phyloP scores from a whole-genome alignment of 2,113 vertebrate genomes.

The Rhegmatorhina hoffmannsi region DNA sequence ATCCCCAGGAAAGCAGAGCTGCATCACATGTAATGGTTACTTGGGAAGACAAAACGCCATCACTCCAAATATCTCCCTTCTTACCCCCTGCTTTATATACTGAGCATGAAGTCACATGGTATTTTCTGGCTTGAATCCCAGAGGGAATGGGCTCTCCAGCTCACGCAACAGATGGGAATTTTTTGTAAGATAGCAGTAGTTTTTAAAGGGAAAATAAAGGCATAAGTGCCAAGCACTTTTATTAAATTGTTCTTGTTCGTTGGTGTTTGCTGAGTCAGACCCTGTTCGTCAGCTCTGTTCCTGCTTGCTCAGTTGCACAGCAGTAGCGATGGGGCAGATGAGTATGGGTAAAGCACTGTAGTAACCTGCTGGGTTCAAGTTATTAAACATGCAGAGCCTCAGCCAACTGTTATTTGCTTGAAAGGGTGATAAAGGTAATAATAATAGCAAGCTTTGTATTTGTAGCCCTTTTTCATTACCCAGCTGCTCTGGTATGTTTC shows the following conservation, averaged over 20 bases:
- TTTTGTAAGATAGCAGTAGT: background rate
- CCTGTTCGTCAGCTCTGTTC: background rate
- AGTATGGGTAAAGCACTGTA: background rate
- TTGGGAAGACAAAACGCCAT: background rate
- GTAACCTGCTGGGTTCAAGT: background rate
- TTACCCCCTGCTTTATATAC: background rate
- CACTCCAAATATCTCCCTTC: background rate
- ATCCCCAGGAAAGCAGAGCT: background rate
- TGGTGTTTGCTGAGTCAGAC: background rate
- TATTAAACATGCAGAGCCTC: background rate
- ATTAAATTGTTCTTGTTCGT: background rate
- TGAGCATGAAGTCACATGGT: background rate
- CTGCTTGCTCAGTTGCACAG: background rate
- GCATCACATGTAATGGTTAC: no score
- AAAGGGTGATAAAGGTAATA: background rate
- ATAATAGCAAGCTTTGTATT: background rate
- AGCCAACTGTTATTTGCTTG: background rate
- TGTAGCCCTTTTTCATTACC: background rate
- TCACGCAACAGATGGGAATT: background rate
- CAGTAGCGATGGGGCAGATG: background rate
- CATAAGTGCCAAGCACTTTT: accelerated
- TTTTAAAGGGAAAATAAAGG: background rate
- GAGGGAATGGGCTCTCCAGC: background rate
- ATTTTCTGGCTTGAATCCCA: background rate
- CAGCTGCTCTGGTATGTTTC: background rate